Conservation (phyloP, 2,113 vertebrate species). For the Saguinus midas region DNA sequence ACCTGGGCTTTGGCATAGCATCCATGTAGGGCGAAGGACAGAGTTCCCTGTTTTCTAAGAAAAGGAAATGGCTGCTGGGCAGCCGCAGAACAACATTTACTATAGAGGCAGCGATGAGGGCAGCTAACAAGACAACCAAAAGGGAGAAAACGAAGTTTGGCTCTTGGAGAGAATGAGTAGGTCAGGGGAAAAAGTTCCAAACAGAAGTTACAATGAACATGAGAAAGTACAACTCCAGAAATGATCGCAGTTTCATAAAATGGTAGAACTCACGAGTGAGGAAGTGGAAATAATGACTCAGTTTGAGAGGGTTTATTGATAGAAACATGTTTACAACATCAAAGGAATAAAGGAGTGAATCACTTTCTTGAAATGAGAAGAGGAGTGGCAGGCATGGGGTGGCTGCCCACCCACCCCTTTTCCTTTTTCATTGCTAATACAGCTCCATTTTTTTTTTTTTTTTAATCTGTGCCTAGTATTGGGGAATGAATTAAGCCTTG, state of each 20-base stretch:
- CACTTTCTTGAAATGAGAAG: background rate
- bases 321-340: background rate
- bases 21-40: background rate
- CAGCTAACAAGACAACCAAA: background rate
- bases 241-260: background rate
- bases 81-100: background rate
- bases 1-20: background rate
- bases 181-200: background rate
- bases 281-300: background rate
- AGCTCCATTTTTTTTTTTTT: background rate
- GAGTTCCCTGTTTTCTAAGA: background rate
- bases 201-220: background rate
- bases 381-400: background rate
- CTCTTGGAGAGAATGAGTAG: background rate
- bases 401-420: background rate
- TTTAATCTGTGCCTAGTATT: background rate
- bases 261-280: background rate
- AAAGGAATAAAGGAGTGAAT: background rate
- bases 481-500: background rate
- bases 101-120: background rate
- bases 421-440: background rate
- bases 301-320: background rate
- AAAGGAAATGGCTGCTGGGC: background rate
- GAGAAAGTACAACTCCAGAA: background rate
- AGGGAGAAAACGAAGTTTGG: background rate